Base-by-base conservation (phyloP, 2,888 invertebrate genomes). In the Idaea straminata region DNA sequence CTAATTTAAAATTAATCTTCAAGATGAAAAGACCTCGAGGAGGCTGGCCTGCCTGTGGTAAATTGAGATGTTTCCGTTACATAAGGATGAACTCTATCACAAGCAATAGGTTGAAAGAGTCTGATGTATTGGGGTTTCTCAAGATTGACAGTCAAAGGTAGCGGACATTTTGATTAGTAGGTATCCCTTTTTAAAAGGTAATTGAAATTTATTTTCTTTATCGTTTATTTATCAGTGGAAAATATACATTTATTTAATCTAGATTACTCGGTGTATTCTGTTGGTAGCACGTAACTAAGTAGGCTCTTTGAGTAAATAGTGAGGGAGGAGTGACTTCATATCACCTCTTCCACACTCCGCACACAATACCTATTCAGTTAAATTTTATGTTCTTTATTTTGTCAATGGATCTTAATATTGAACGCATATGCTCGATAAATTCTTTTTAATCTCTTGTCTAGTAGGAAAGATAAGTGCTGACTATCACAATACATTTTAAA, bases 1-100 rank as follows among this genome's bases (percentile, higher is more conserved):
- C 83, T 85, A 86, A 89, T 88, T 88, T 85, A 83, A 88, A 89
- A 88, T 87, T 88, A 88, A 88, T 88, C 87, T 85, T 74, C 68
- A 77, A 84, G 84, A 87, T 86, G 87, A 87, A 87, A 86, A 87
- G 86, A 78, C 74, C 74, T 66, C 73, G 76, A 80, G 77, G 76
- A 80, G 77, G 76, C 72, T 75, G 76, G 74, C 72, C 72, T 74
- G 69, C 72, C 71, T 74, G 73, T 69, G 71, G 75, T 75, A 83
- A 86, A 85, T 84, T 80, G 83, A 84, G 84, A 85, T 81, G 81
- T 81, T 86, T 82, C 75, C 85, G 86, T 87, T 87, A 85, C 81
- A 87, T 88, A 87, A 83, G 69, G 76, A 79, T 76, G 77, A 78
- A 81, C 77, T 77, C 79, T 81, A 79, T 82, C 78, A 75, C 74